phyloP scores from a whole-genome alignment of 2,888 invertebrate species.

The Thereva unica region DNA sequence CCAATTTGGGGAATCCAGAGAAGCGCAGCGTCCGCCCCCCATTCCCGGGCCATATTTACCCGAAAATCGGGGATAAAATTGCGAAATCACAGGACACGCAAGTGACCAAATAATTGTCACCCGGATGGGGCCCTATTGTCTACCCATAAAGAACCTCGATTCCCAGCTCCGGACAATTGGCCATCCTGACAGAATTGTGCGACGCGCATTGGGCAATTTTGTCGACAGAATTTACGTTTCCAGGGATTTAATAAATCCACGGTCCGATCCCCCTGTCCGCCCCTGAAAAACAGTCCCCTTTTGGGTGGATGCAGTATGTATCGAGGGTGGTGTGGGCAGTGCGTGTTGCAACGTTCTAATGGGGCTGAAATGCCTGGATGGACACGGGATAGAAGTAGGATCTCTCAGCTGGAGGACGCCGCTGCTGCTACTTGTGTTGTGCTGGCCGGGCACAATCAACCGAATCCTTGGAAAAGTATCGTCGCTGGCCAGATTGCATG shows the following conservation, averaged over 20 bases:
- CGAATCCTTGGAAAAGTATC: conserved; percentile 29
- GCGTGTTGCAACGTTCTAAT: conserved; percentile 33
- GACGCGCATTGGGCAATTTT: conserved; percentile 33
- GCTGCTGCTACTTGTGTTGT: background rate
- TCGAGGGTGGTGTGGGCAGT: conserved; percentile 6
- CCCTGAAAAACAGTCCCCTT: background rate
- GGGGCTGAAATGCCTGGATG: background rate
- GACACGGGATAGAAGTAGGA: background rate
- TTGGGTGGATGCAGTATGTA: conserved; percentile 3
- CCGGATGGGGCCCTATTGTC: conserved; percentile 29
- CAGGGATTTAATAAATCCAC: conserved; percentile 35
- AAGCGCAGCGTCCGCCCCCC: conserved; percentile 3
- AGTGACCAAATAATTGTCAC: conserved; percentile 34
- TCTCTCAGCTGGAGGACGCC: conserved; percentile 1
- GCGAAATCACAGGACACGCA: conserved; percentile 36
- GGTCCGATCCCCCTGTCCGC: background rate
- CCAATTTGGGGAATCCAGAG: conserved; percentile 31
- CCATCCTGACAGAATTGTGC: conserved; percentile 19
- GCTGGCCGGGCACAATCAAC: conserved; percentile 17
- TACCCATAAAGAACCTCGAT: conserved; percentile 28
- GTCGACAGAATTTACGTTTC: conserved; percentile 34
- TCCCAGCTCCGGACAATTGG: conserved; percentile 29
- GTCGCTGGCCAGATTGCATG: conserved; percentile 27
- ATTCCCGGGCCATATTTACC: background rate
- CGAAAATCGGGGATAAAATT: conserved; percentile 26